Evolutionary conservation across 2,797 vertebrate species (phyloP), one percentile per base, ranked within the genome.

Genomic region (Cossypha polioptera): DNA sequence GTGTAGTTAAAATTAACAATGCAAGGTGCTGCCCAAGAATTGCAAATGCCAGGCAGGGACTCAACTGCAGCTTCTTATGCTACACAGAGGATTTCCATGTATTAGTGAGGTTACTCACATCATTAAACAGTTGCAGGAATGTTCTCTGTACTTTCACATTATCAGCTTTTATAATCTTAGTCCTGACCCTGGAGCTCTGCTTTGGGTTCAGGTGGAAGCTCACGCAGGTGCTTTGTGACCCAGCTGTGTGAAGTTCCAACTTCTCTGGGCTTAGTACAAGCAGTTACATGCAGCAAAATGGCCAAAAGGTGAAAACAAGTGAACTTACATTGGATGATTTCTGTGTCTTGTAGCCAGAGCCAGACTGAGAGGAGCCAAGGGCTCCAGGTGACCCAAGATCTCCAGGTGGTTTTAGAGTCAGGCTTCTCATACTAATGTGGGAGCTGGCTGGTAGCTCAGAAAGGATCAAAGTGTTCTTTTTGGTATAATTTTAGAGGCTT

Each of bases 101-200:
- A 50, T 74, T n/a, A 71, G 76, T 83, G 67, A 42, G 45, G 72
- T 90, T 95, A 38, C 78, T 76, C 88, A 68, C 72, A 86, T 86
- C 88, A 72, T 92, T 90, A 93, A 92, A 45, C 79, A 75, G 77
- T 80, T 90, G 65, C 53, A 88, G 42, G n/a, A 74, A n/a, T 36
- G 12, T 71, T 88, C 72, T 67, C 48, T 1, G 4, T 57, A 45
- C 76, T 92, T 91, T 31, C 21, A 74, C 57, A 65, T 86, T 75
- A 57, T 77, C 94, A 92, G 58, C 68, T 47, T 84, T 93, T 84
- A 68, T 35, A 88, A 90, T 90, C 82, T 63, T 36, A 74, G 79
- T 54, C 33, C 78, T 90, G 65, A 80, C 79, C 73, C 81, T 73
- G 78, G 48, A 88, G 65, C 72, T 94, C 57, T 86, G 75, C 85